Conservation (phyloP, 2,797 vertebrate species). For the Notolabrus celidotus region DNA sequence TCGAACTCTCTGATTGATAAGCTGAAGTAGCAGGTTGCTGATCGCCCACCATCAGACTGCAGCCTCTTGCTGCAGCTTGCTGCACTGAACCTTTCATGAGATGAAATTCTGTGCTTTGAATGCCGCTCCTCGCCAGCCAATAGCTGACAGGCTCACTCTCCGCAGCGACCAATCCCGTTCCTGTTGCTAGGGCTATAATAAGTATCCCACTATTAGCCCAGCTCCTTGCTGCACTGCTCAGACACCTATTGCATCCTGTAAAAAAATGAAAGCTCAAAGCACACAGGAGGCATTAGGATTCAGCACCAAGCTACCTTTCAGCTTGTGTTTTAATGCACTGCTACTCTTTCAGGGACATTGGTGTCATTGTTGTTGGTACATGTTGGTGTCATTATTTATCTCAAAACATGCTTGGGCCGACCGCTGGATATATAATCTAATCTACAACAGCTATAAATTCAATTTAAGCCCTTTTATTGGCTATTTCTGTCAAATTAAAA, state of each 20-base stretch:
- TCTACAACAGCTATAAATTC: conserved; percentile 35
- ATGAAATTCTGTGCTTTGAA: conserved; percentile 84
- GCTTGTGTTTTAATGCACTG: conserved; percentile 59
- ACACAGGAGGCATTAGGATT: conserved; percentile 72
- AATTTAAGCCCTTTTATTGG: conserved; percentile 22
- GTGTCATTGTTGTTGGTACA: conserved; percentile 44
- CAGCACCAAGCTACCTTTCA: conserved; percentile 58
- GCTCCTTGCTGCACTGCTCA: conserved; percentile 79
- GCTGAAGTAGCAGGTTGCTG: conserved; percentile 56
- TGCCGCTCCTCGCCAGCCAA: conserved; percentile 78
- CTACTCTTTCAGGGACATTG: conserved; percentile 52
- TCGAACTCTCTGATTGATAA: conserved; percentile 54
- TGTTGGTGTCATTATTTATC: conserved; percentile 29
- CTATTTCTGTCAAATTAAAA: conserved; percentile 24
- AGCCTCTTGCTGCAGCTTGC: conserved; percentile 81
- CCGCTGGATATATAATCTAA: conserved; percentile 43
- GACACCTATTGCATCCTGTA: conserved; percentile 82
- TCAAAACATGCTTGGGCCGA: conserved; percentile 17
- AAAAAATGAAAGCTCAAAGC: conserved; percentile 67
- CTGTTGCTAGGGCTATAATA: conserved; percentile 88
- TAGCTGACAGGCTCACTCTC: conserved; percentile 66
- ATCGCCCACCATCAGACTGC: conserved; percentile 70
- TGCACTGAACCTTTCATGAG: conserved; percentile 82
- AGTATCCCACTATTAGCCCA: conserved; percentile 73
- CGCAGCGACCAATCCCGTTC: conserved; percentile 77